A percentile compares a stretch with the other conserved stretches of the same genome.
phyloP scores from a whole-genome alignment of 2,113 vertebrate species.

The Empidonax traillii region DNA sequence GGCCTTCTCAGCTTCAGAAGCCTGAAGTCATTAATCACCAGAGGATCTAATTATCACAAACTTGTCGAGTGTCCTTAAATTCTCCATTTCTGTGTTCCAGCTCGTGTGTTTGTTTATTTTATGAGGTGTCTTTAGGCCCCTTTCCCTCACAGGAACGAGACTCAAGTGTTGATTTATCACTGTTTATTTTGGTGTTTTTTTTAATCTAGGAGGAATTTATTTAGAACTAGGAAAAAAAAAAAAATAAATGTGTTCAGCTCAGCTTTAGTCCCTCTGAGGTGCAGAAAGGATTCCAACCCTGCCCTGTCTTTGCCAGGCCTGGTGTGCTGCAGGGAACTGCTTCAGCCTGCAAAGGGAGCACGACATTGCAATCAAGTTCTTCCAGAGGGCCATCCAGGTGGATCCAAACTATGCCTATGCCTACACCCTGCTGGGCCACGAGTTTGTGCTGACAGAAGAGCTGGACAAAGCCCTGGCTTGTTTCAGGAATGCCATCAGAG shows the following conservation, averaged over 20 bases:
- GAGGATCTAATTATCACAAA: neutral
- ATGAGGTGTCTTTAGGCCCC: neutral
- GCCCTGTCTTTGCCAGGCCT: conserved; percentile 78
- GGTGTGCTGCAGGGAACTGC: conserved; percentile 98
- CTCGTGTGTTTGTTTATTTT: neutral
- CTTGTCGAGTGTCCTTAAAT: neutral
- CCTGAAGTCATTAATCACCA: neutral
- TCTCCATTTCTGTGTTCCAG: neutral
- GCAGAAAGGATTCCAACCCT: neutral
- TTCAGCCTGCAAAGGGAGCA: conserved; percentile 98
- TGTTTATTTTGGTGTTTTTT: neutral
- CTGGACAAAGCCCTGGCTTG: conserved; percentile 95
- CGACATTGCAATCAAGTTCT: conserved; percentile 98
- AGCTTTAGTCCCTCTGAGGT: neutral
- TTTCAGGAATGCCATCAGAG: conserved; percentile 94
- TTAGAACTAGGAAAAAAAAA: neutral
- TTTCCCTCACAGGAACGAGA: neutral
- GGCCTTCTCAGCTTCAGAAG: neutral
- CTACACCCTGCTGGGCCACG: conserved; percentile 94
- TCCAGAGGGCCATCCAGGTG: conserved; percentile 98
- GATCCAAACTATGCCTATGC: conserved; percentile 96
- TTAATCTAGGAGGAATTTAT: neutral
- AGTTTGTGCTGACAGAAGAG: conserved; percentile 96
- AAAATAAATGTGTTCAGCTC: neutral
- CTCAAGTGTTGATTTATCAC: neutral